These are phyloP conservation scores for Pectinophora gossypiella DNA, from an alignment of 1,140 invertebrate genomes.

Conservation along the genomic window DNA sequence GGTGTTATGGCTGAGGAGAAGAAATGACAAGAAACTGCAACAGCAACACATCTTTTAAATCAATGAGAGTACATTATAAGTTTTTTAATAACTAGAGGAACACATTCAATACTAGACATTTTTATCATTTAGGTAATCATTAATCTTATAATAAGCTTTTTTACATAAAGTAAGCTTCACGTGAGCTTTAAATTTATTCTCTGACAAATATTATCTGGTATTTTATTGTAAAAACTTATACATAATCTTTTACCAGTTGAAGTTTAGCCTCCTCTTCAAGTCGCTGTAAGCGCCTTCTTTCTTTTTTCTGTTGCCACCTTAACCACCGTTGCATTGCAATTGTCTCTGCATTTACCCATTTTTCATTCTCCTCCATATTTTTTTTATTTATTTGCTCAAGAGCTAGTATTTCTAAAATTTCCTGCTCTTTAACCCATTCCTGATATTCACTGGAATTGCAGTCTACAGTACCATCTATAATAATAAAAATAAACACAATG, in stretches of 20 bases:
- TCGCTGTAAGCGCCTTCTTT: constrained; percentile 65
- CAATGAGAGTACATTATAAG: too few relatives aligned
- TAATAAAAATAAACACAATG: constrained; percentile 20
- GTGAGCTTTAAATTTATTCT: too few relatives aligned
- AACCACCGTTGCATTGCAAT: constrained; percentile 74
- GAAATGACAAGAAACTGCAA: too few relatives aligned
- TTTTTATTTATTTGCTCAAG: constrained; percentile 58
- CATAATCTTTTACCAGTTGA: constrained; percentile 46
- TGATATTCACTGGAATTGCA: constrained; percentile 56
- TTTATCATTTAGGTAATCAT: too few relatives aligned
- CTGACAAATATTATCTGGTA: too few relatives aligned
- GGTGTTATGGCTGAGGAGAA: too few relatives aligned
- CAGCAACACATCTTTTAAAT: too few relatives aligned
- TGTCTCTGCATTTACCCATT: constrained; percentile 63
- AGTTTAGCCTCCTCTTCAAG: constrained; percentile 74
- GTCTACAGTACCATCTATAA: constrained; percentile 7
- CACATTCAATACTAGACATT: too few relatives aligned
- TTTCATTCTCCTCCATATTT: constrained; percentile 67
- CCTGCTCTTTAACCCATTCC: constrained; percentile 60
- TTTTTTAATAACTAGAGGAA: too few relatives aligned
- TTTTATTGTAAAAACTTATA: too few relatives aligned
- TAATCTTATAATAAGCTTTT: too few relatives aligned
- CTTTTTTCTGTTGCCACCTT: constrained; percentile 69
- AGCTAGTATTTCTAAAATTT: constrained; percentile 52
- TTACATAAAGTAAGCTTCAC: too few relatives aligned